These are phyloP conservation scores for Electrophaes corylata DNA, from an alignment of 2,888 invertebrate genomes.

Conservation along the genomic window DNA sequence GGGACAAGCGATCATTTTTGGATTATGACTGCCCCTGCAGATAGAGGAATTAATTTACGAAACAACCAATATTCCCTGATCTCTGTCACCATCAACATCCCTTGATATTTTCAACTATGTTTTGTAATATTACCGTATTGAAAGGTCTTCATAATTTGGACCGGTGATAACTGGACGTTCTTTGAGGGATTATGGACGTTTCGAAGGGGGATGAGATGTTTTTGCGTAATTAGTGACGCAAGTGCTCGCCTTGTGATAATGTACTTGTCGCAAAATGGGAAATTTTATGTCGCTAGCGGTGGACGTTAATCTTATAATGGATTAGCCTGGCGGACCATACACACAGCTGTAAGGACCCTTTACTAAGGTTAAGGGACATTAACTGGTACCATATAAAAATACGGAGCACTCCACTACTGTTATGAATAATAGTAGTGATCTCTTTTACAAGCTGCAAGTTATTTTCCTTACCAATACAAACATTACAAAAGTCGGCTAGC, in stretches of 20 bases:
- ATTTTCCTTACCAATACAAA: too few species aligned
- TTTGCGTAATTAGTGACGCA: conserved; percentile 78
- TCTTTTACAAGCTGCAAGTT: too few species aligned
- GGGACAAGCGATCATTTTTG: conserved; percentile 80
- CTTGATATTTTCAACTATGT: conserved; percentile 23
- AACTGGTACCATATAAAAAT: not conserved
- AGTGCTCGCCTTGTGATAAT: conserved; percentile 58
- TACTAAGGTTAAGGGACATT: not conserved
- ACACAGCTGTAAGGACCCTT: not conserved
- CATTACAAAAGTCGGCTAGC: too few species aligned
- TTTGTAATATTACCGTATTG: conserved; percentile 23
- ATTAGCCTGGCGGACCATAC: conserved; percentile 4
- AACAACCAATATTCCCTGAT: conserved; percentile 62
- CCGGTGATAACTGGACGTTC: conserved; percentile 72
- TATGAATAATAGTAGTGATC: too few species aligned
- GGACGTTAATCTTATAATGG: conserved; percentile 30
- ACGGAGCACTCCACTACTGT: too few species aligned
- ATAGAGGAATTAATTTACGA: conserved; percentile 80
- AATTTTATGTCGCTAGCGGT: conserved; percentile 18
- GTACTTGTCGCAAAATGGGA: conserved; percentile 28
- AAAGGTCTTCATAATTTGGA: conserved; percentile 49
- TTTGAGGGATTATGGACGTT: conserved; percentile 77
- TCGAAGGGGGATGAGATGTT: conserved; percentile 68
- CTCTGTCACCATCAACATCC: conserved; percentile 47
- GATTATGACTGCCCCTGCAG: conserved; percentile 76